Evolutionary conservation across 2,113 vertebrate species (phyloP).

Genomic region (Cavia porcellus): DNA sequence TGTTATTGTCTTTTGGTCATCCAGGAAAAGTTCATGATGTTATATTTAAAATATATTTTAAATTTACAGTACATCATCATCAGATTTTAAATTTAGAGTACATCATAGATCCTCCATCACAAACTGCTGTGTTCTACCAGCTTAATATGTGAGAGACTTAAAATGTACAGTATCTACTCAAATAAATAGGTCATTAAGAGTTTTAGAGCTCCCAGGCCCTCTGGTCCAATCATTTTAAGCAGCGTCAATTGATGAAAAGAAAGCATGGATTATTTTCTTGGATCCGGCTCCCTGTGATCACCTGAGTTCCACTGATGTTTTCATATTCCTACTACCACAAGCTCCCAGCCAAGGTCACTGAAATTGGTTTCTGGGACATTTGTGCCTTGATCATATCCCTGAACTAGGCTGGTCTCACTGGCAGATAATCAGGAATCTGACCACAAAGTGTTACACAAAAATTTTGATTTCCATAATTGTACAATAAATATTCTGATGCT

Average conservation of each 20-base stretch:
- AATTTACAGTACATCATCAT: too few relatives aligned
- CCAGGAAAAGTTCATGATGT: background rate
- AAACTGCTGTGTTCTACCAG: background rate
- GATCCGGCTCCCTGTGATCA: background rate
- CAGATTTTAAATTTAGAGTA: background rate
- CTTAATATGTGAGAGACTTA: background rate
- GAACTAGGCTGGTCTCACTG: background rate
- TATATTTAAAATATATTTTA: background rate
- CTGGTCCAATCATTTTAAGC: background rate
- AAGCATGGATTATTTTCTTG: background rate
- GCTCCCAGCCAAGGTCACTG: background rate
- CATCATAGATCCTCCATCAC: background rate
- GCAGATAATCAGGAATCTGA: background rate
- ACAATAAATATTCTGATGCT: background rate
- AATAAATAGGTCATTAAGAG: background rate
- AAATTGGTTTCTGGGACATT: background rate
- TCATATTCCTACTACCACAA: background rate
- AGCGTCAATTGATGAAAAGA: background rate
- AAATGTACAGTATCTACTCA: background rate
- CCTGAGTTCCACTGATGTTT: too few relatives aligned
- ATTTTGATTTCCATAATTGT: background rate
- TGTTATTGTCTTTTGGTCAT: background rate
- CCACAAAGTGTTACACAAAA: background rate
- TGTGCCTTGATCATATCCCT: background rate
- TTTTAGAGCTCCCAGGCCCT: background rate